Base-by-base conservation (phyloP, 2,113 vertebrate species). In the Regulus satrapa region DNA sequence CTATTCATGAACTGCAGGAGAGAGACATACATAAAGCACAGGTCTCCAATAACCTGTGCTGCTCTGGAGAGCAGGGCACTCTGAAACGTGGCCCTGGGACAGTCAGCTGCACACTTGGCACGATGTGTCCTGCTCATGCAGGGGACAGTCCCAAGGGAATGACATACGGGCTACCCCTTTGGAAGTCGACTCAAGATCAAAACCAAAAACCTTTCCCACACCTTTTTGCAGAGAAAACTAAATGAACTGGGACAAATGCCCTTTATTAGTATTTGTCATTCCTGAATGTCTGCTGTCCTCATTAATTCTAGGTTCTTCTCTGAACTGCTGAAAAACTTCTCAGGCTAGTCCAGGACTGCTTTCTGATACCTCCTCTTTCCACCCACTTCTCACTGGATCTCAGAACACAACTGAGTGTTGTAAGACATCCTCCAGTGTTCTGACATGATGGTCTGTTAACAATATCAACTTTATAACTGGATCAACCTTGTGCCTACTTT, bases 1-100 rank as follows among this genome's bases (percentile, higher is more conserved):
- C 92, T 97, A 95, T 96, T 97, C 95, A 95, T 95, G 96, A 97
- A 81, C 82, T 68, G 46, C 87, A 79, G 80, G 64, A 61, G 85
- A 76, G 52, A 80, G 81, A 51, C 89, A 87, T 85, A 85, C 84
- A 85, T 72, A 92, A 92, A 94, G 29, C 2, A 3, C 40, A 58
- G 63, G n/a, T 92, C 66, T 68, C 89, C 71, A 75, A 23, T 62
- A 55, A 48, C 45, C 92, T 94, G 59, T 0, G 1, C 89, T 85
- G 86, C 79, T 94, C 43, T 67, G 59, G 62, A 64, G 83, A 77
- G 63, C 41, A 71, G 58, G 75, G 67, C 51, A 26, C 36, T 59
- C 78, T 52, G 81, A 92, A 85, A 69, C 2, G 24, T 79, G 54
- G 61, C 66, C 56, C 72, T 58, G 66, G 56, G 66, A 88, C 91